These are phyloP conservation scores for Coranthus polyacanthus DNA, from an alignment of 2,797 vertebrate genomes.

Conservation along the genomic window DNA sequence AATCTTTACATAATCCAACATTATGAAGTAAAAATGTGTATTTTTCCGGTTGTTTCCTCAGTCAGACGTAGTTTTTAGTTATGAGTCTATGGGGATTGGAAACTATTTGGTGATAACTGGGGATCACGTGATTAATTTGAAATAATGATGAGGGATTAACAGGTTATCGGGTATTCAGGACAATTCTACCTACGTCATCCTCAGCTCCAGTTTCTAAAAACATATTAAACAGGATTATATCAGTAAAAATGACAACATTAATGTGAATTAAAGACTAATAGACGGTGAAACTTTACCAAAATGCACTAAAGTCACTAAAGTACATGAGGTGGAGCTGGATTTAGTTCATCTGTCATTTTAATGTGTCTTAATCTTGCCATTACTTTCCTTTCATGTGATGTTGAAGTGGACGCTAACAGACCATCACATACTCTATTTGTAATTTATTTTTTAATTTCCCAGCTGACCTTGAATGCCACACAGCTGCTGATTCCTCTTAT, in stretches of 20 bases:
- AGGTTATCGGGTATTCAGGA: too few species aligned
- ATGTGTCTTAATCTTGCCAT: conserved; percentile 22
- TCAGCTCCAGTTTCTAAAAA: not conserved
- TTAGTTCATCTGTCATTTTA: not conserved
- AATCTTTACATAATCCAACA: too few species aligned
- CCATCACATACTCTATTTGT: too few species aligned
- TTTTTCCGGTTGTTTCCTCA: too few species aligned
- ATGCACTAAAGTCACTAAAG: too few species aligned
- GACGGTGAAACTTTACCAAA: not conserved
- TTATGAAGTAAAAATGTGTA: too few species aligned
- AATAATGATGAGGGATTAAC: too few species aligned
- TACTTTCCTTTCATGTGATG: conserved; percentile 15
- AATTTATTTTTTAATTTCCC: not conserved
- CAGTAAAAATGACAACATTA: not conserved
- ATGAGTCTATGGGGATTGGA: too few species aligned
- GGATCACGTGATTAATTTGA: too few species aligned
- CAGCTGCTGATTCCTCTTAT: conserved; percentile 28
- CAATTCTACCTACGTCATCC: not conserved
- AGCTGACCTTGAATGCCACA: conserved; percentile 4
- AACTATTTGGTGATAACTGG: too few species aligned
- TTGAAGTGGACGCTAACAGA: too few species aligned
- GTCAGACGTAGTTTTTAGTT: too few species aligned
- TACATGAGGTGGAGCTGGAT: not conserved
- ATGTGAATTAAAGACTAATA: not conserved
- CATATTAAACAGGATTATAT: not conserved